phyloP scores from a whole-genome alignment of 1,140 invertebrate genomes.

The Heliothis virescens region DNA sequence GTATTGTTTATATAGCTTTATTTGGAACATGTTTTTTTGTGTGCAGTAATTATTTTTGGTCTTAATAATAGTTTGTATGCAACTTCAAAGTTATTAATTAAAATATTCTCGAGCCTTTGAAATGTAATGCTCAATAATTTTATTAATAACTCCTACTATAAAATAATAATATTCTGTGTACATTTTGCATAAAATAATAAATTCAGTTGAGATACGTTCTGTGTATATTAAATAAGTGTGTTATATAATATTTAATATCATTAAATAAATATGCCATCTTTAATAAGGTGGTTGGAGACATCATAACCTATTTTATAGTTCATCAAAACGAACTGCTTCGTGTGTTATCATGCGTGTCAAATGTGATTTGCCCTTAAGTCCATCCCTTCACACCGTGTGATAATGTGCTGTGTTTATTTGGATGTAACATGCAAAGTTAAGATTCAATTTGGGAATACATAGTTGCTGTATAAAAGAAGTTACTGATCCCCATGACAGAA shows the following conservation, averaged over 20 bases:
- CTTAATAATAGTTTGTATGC: too few species aligned
- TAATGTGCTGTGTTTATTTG: constrained; percentile 29
- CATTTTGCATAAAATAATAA: too few species aligned
- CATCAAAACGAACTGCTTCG: constrained; percentile 11
- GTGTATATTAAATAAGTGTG: too few species aligned
- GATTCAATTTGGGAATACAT: neutral
- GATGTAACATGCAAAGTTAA: neutral
- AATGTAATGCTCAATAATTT: neutral
- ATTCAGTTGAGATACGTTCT: neutral
- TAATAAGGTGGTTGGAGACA: neutral
- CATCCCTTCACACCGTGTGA: constrained; percentile 36
- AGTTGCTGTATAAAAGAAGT: neutral
- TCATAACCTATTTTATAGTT: neutral
- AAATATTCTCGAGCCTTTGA: neutral
- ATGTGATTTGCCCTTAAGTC: constrained; percentile 51
- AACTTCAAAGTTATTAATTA: neutral
- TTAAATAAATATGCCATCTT: too few species aligned
- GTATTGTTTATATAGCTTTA: neutral
- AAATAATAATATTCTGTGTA: too few species aligned
- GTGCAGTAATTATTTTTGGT: too few species aligned
- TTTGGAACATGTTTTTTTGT: neutral
- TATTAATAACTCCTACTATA: too few species aligned
- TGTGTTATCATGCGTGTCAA: constrained; percentile 49
- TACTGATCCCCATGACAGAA: too few species aligned
- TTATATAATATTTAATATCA: too few species aligned